phyloP scores from a whole-genome alignment of 2,113 vertebrate genomes.

The Sturnus vulgaris region DNA sequence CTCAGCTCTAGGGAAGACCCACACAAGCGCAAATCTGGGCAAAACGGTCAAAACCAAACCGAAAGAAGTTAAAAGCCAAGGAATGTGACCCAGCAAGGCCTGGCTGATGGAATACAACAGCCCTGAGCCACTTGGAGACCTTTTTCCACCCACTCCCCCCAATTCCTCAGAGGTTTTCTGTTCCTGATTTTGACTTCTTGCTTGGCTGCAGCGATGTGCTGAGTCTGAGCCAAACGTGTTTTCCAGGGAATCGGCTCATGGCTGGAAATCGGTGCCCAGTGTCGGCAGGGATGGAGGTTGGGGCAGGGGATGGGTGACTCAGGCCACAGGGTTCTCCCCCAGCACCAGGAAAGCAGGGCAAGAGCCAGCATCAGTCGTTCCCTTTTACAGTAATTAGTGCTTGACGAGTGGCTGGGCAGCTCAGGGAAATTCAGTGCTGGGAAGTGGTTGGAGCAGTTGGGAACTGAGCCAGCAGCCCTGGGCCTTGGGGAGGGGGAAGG shows the following conservation, averaged over 20 bases:
- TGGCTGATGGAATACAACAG: not conserved
- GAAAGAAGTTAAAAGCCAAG: not conserved
- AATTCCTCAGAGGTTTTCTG: not conserved
- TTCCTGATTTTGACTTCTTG: not conserved
- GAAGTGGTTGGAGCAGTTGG: not conserved
- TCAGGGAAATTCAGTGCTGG: not conserved
- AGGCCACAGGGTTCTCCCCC: not conserved
- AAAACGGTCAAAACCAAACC: fast-evolving
- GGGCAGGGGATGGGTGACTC: not conserved
- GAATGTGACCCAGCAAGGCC: not conserved
- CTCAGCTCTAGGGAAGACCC: not conserved
- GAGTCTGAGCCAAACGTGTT: not conserved
- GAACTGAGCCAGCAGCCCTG: not conserved
- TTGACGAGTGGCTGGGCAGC: not conserved
- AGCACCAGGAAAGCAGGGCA: fast-evolving
- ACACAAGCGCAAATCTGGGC: not conserved
- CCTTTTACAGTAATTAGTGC: slow-evolving; percentile 25
- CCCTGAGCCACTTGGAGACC: not conserved
- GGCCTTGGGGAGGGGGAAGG: not conserved
- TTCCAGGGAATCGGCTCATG: not conserved
- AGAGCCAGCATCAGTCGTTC: not conserved
- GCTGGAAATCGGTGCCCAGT: not conserved
- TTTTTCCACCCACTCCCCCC: not conserved
- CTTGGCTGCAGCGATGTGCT: not conserved
- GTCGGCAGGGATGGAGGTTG: not conserved